A percentile compares a stretch with the other conserved stretches of the same genome.
Evolutionary conservation across 2,888 invertebrate species (phyloP).

Genomic region (Idaea aversata): DNA sequence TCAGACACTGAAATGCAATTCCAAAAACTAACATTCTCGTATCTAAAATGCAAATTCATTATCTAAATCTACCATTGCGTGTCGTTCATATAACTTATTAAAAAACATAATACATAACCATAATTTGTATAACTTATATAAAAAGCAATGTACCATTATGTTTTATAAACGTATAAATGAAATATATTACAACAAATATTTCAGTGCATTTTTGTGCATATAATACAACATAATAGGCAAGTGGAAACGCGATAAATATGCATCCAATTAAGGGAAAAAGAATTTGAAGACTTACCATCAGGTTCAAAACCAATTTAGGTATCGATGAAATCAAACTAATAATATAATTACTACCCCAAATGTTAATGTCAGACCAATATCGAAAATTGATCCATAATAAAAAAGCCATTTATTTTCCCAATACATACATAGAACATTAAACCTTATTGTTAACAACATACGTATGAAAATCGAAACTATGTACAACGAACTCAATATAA

Average conservation of each 20-base stretch:
- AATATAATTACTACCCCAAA: neutral
- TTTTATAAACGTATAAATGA: constrained; percentile 7
- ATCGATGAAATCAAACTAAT: neutral
- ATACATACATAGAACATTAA: constrained; percentile 16
- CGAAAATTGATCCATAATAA: neutral
- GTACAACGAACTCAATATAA: constrained; percentile 47
- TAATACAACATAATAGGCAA: constrained; percentile 20
- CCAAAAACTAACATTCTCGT: constrained; percentile 73
- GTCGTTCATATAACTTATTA: constrained; percentile 15
- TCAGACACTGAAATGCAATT: constrained; percentile 78
- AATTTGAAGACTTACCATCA: neutral
- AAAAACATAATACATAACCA: constrained; percentile 17
- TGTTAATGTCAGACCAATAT: neutral
- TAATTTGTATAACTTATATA: constrained; percentile 13
- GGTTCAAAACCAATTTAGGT: neutral
- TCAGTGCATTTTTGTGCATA: constrained; percentile 19
- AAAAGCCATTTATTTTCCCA: neutral
- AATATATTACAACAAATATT: constrained; percentile 3
- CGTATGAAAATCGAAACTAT: constrained; percentile 30
- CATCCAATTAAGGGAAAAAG: constrained; percentile 2
- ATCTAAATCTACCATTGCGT: constrained; percentile 33
- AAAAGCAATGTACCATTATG: constrained; percentile 17
- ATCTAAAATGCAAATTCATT: constrained; percentile 39
- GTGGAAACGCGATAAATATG: constrained; percentile 27
- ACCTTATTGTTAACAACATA: constrained; percentile 15